Evolutionary conservation across 53 echinoderm and acorn worm genomes (phyloP), one percentile per base, ranked within the genome.

Genomic region (Apostichopus leukothele): DNA sequence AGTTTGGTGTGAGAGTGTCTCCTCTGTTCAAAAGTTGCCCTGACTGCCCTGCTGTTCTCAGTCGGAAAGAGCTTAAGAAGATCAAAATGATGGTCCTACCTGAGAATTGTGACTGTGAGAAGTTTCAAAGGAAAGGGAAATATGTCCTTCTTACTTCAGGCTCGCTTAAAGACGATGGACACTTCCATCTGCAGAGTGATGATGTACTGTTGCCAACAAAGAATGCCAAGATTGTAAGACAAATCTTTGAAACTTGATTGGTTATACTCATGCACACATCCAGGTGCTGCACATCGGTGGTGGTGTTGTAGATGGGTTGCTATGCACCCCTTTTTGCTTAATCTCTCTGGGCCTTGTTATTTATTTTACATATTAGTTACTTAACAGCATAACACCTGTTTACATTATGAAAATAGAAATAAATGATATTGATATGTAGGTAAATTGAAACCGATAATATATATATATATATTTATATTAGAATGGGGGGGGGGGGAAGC

Each of bases 71-170:
- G n/a, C 9, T 81, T n/a, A 81, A 21, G 57, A 19, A 8, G 9
- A 19, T 81, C 9, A 81, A 60, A 59, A n/a, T 22, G 55, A 54
- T 81, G 22, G 11, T 21, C 16, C 21, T 81, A 11, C 81, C 81
- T 9, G 57, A 59, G 81, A 14, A 19, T 59, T 81, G 81, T 54
- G 21, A 59, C 21, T 81, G 81, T 54, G 54, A 81, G 4, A n/a
- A 19, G 3, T 5, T 57, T 57, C 14, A 18, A 3, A 10, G 9
- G 25, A 0, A 7, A 10, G 81, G 81, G 59, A 81, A 3, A 54
- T 81, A 81, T 6, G 22, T 81, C 22, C 81, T 81, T 9, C 81
- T 81, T 0, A 54, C 55, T 23, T 81, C 81, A 18, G 14, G 81
- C 54, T 5, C 7, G 18, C 55, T 81, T 21, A 5, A n/a, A 50